Conservation (phyloP, 1,140 invertebrate genomes). For the Sminthurinus signatus region DNA sequence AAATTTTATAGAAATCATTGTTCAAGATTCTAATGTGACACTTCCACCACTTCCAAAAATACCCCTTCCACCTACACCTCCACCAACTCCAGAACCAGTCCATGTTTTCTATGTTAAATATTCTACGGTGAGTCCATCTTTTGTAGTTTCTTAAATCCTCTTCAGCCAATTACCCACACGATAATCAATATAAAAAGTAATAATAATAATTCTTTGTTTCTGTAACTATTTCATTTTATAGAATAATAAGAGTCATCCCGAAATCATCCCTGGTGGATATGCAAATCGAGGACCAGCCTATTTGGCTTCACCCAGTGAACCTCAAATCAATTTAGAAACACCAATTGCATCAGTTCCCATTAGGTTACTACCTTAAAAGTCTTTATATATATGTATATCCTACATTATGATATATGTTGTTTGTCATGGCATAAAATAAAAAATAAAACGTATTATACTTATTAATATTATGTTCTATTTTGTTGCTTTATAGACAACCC, state of each 20-base stretch:
- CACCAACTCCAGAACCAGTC: conserved; percentile 59
- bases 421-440: not conserved
- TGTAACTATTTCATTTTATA: too few relatives aligned
- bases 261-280: conserved; percentile 1
- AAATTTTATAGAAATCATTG: conserved; percentile 86
- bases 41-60: conserved; percentile 56
- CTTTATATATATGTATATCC: too few relatives aligned
- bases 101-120: conserved; percentile 86
- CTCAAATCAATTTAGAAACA: conserved; percentile 66
- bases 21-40: conserved; percentile 77
- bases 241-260: conserved; percentile 55
- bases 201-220: too few relatives aligned
- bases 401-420: too few relatives aligned
- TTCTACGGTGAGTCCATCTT: too few relatives aligned
- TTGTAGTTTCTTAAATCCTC: too few relatives aligned
- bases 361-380: conserved; percentile 16
- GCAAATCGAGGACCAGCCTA: not conserved
- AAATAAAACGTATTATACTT: not conserved
- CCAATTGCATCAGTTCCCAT: conserved; percentile 63
- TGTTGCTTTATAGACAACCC: conserved; percentile 3
- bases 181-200: too few relatives aligned
- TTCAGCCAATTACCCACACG: too few relatives aligned
- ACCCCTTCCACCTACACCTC: conserved; percentile 47
- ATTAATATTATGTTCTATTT: not conserved
- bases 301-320: conserved; percentile 46